Conservation (phyloP, 2,113 vertebrate species). For the Corvus hawaiiensis region DNA sequence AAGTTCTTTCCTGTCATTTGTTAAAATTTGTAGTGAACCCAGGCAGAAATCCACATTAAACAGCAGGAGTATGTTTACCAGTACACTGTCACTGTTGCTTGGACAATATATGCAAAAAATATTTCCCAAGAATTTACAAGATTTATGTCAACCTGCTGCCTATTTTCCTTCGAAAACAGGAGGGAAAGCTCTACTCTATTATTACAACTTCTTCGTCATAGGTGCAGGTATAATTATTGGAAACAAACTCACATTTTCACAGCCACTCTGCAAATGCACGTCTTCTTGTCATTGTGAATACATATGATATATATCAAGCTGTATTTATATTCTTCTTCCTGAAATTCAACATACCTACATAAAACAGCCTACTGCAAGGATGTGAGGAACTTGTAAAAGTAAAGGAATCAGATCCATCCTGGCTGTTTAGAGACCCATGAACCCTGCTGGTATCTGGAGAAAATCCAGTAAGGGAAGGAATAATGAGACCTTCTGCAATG, state of each 20-base stretch:
- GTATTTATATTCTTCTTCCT: background rate
- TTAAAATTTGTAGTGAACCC: background rate
- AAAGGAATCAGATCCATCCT: background rate
- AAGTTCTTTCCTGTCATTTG: background rate
- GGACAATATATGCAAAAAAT: constrained; percentile 4
- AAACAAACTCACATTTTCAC: background rate
- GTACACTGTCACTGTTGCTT: background rate
- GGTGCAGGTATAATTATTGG: background rate
- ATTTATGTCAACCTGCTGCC: background rate
- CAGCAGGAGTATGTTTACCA: background rate
- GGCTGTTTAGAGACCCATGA: background rate
- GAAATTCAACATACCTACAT: background rate
- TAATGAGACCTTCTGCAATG: background rate
- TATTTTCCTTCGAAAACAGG: background rate
- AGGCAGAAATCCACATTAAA: background rate
- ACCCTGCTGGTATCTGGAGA: background rate
- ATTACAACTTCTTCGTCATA: background rate
- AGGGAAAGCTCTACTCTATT: background rate
- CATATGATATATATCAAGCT: background rate
- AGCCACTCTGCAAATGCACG: background rate
- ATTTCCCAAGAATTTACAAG: background rate
- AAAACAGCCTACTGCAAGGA: background rate
- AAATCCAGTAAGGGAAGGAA: background rate
- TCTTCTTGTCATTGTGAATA: background rate
- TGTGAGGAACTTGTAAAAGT: background rate